phyloP scores from a whole-genome alignment of 2,113 vertebrate species.

The Lagopus leucura region DNA sequence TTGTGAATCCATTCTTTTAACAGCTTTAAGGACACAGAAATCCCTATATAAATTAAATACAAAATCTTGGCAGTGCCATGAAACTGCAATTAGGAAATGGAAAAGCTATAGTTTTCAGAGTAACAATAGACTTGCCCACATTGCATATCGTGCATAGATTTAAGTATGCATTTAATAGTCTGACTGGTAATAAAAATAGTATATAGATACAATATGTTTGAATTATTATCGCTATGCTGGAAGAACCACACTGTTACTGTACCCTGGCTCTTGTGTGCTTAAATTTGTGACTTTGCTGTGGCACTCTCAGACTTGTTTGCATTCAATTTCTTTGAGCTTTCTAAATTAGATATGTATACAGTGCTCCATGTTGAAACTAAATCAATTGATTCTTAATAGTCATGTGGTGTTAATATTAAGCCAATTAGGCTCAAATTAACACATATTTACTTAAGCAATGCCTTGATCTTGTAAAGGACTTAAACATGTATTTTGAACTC shows the following conservation, averaged over 20 bases:
- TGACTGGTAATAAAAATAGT: conserved; percentile 72
- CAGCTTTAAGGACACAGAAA: conserved; percentile 63
- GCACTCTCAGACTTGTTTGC: conserved; percentile 39
- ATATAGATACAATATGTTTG: conserved; percentile 69
- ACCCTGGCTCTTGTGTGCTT: conserved; percentile 45
- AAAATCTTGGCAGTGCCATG: conserved; percentile 61
- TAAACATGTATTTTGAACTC: conserved; percentile 4
- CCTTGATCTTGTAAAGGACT: conserved; percentile 13
- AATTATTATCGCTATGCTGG: conserved; percentile 34
- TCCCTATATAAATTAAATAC: conserved; percentile 70
- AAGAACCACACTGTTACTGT: conserved; percentile 51
- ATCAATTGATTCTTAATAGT: conserved; percentile 60
- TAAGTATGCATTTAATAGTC: conserved; percentile 73
- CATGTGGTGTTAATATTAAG: conserved; percentile 59
- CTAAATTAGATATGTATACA: conserved; percentile 48
- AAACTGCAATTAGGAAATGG: conserved; percentile 71
- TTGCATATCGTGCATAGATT: conserved; percentile 63
- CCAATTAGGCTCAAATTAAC: conserved; percentile 55
- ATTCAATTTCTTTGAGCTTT: conserved; percentile 56
- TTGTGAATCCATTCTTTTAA: conserved; percentile 66
- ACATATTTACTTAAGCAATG: conserved; percentile 41
- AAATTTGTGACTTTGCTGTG: conserved; percentile 61
- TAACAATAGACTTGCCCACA: conserved; percentile 68
- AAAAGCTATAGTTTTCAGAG: conserved; percentile 69
- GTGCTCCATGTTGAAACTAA: conserved; percentile 26